Conservation (phyloP, 2,888 invertebrate genomes). For the Globia sparganii region DNA sequence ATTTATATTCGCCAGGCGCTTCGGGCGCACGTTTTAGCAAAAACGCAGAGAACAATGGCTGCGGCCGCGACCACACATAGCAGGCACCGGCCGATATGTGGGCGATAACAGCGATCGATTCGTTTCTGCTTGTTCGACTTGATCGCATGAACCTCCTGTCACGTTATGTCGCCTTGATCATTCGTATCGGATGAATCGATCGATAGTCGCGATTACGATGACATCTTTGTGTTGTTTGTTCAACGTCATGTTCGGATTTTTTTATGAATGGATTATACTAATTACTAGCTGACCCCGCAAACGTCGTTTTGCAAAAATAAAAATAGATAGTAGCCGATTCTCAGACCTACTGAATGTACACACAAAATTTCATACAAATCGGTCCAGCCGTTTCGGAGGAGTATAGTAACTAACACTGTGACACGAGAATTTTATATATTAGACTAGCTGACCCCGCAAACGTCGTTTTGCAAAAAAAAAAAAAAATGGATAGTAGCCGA, state of each 20-base stretch:
- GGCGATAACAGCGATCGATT: slow-evolving; percentile 84
- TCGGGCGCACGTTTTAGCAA: slow-evolving; percentile 74
- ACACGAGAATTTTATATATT: too few species aligned
- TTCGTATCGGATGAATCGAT: slow-evolving; percentile 79
- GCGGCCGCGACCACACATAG: slow-evolving; percentile 69
- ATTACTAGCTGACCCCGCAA: too few species aligned
- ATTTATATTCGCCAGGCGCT: slow-evolving; percentile 80
- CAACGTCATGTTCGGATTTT: not conserved
- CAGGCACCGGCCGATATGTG: slow-evolving; percentile 66
- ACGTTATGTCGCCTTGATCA: slow-evolving; percentile 77
- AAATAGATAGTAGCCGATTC: too few species aligned
- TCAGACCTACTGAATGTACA: too few species aligned
- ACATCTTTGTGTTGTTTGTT: slow-evolving; percentile 24
- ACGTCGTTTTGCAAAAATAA: too few species aligned
- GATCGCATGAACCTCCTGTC: slow-evolving; percentile 71
- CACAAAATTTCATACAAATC: too few species aligned
- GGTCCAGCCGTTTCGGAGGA: too few species aligned
- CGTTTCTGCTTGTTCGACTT: slow-evolving; percentile 64
- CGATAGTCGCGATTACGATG: slow-evolving; percentile 62
- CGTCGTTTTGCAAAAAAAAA: too few species aligned
- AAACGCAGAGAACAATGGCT: slow-evolving; percentile 71
- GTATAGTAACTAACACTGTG: too few species aligned
- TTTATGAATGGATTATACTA: not conserved
- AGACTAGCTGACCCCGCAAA: too few species aligned
- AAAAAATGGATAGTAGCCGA: too few species aligned